Evolutionary conservation across 2,888 invertebrate species (phyloP).

Genomic region (Tuta absoluta): DNA sequence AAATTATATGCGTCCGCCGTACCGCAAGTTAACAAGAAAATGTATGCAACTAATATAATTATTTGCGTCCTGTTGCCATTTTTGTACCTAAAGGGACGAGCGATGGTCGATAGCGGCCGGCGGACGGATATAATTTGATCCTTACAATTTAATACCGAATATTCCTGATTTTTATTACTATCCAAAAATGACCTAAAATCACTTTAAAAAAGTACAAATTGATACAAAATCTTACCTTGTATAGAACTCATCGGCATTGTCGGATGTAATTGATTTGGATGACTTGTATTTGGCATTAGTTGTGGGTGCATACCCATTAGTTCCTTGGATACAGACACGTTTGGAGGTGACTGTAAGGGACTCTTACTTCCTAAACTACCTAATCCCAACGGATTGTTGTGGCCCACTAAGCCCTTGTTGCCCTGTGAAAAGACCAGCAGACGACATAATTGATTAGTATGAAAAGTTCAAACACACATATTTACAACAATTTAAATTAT

Average conservation of each 20-base stretch:
- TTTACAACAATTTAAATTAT: no score
- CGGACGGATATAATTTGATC: no score
- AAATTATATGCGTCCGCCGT: no score
- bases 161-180: no score
- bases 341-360: constrained; percentile 92
- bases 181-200: no score
- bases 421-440: constrained; percentile 82
- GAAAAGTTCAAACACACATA: constrained; percentile 10
- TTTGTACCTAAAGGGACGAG: no score
- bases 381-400: constrained; percentile 87
- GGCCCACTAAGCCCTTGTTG: constrained; percentile 86
- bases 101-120: no score
- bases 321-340: constrained; percentile 90
- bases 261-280: constrained; percentile 80
- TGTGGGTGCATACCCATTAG: constrained; percentile 87
- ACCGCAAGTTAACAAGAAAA: no score
- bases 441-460: constrained; percentile 65
- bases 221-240: constrained; percentile 76
- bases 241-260: constrained; percentile 87
- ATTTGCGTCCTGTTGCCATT: no score
- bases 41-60: no score
- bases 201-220: not conserved
- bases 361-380: constrained; percentile 90
- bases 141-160: no score
- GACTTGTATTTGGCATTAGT: constrained; percentile 88